Conservation (phyloP, 1,140 invertebrate species). For the Rhynchophorus ferrugineus region DNA sequence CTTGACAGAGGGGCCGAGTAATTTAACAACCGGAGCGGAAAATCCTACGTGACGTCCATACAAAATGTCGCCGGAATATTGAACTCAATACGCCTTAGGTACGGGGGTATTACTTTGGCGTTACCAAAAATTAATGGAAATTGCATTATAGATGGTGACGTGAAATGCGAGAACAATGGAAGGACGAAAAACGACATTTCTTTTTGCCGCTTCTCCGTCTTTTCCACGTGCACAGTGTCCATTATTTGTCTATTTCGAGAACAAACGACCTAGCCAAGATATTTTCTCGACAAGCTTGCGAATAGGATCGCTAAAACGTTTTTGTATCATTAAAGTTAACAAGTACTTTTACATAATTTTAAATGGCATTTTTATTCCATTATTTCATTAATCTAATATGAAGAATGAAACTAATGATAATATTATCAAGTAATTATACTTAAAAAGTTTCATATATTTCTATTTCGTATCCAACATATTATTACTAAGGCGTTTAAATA, state of each 20-base stretch:
- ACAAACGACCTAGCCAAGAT: too few species aligned
- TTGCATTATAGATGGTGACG: slow-evolving; percentile 5
- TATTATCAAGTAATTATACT: too few species aligned
- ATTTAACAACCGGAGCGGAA: slow-evolving; percentile 16
- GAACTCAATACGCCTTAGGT: slow-evolving; percentile 12
- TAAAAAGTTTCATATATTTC: too few species aligned
- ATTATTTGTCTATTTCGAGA: not conserved
- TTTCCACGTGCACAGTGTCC: not conserved
- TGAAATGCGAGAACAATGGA: slow-evolving; percentile 7
- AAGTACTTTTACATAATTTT: too few species aligned
- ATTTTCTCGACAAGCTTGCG: too few species aligned
- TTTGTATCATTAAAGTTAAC: too few species aligned
- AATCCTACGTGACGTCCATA: slow-evolving; percentile 14
- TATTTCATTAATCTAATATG: too few species aligned
- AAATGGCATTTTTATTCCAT: too few species aligned
- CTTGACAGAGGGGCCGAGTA: slow-evolving; percentile 7
- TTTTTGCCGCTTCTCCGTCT: not conserved
- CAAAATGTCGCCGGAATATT: slow-evolving; percentile 8
- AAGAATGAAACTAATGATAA: too few species aligned
- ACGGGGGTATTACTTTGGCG: slow-evolving; percentile 7
- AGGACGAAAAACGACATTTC: not conserved
- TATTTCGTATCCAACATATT: too few species aligned
- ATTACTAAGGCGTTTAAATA: too few species aligned
- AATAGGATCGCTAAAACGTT: too few species aligned
- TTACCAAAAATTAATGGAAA: slow-evolving; percentile 13